These are phyloP conservation scores for Zalophus californianus DNA, from an alignment of 2,797 vertebrate genomes.

Conservation along the genomic window DNA sequence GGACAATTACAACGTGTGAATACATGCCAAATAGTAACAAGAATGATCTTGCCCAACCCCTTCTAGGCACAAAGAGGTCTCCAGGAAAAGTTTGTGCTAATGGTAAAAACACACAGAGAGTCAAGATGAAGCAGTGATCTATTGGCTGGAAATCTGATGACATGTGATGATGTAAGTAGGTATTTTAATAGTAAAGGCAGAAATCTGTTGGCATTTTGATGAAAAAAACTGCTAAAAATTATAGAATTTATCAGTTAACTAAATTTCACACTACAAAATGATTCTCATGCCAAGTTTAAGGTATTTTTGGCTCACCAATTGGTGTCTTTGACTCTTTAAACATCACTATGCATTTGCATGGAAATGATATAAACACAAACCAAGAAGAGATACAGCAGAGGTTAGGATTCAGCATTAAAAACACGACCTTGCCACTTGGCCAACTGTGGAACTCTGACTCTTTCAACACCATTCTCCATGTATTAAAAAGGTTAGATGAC, in stretches of 20 bases:
- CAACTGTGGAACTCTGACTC: background rate
- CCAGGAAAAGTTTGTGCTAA: background rate
- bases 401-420: background rate
- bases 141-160: background rate
- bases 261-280: constrained; percentile 23
- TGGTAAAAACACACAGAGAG: background rate
- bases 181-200: constrained; percentile 1
- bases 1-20: background rate
- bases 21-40: constrained; percentile 32
- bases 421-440: background rate
- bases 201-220: background rate
- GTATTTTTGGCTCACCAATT: background rate
- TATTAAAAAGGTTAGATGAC: background rate
- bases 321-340: background rate
- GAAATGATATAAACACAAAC: constrained; percentile 28
- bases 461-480: background rate
- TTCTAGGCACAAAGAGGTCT: constrained; percentile 52
- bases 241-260: background rate
- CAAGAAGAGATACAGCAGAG: background rate
- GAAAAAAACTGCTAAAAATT: background rate
- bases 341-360: background rate
- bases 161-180: background rate
- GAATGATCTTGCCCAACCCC: constrained; percentile 44
- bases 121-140: constrained; percentile 26
- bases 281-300: constrained; percentile 26